phyloP scores from a whole-genome alignment of 2,888 invertebrate genomes.

The Diaperis boleti region DNA sequence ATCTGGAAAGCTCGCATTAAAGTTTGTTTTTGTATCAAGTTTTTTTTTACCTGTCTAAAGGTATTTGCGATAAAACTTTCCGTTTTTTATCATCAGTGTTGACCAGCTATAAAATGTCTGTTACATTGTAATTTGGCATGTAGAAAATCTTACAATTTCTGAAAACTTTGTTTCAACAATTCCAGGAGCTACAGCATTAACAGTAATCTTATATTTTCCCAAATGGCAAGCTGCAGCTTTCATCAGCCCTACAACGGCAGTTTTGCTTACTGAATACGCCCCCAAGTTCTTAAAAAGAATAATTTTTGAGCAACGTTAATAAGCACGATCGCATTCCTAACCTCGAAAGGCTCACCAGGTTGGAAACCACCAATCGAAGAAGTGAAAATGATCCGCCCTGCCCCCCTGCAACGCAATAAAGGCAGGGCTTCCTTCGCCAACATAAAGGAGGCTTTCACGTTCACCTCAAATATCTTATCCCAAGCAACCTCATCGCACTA shows the following conservation, averaged over 20 bases:
- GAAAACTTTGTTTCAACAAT: constrained; percentile 93
- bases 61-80: constrained; percentile 61
- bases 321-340: constrained; percentile 61
- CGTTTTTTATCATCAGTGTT: constrained; percentile 60
- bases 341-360: constrained; percentile 71
- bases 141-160: constrained; percentile 76
- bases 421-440: constrained; percentile 91
- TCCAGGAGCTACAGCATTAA: constrained; percentile 95
- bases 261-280: constrained; percentile 94
- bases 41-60: constrained; percentile 64
- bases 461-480: constrained; percentile 97
- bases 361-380: constrained; percentile 89
- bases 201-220: constrained; percentile 86
- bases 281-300: constrained; percentile 83
- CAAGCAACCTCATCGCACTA: constrained; percentile 84
- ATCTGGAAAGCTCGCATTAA: constrained; percentile 11
- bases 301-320: constrained; percentile 1
- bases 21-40: background rate
- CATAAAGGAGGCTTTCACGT: constrained; percentile 90
- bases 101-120: constrained; percentile 2
- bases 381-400: constrained; percentile 89
- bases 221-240: constrained; percentile 85
- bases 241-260: constrained; percentile 88
- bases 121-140: constrained; percentile 44
- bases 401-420: constrained; percentile 80